A percentile compares a stretch with the other conserved stretches of the same genome.
These are phyloP conservation scores for Thymelicus acteon DNA, from an alignment of 2,888 invertebrate species.

Conservation along the genomic window DNA sequence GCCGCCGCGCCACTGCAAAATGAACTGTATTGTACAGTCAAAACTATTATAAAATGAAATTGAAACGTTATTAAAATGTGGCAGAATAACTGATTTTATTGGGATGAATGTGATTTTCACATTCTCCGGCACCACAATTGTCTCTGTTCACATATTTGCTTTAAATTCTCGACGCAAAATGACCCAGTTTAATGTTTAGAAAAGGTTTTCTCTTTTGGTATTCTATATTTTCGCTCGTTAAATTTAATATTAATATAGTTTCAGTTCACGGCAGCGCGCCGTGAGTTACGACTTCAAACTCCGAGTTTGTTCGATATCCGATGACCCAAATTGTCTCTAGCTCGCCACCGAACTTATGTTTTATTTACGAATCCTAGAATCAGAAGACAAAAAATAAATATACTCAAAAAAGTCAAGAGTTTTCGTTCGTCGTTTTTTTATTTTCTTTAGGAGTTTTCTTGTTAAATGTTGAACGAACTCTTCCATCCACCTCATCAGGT, in stretches of 20 bases:
- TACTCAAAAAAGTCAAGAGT: neutral
- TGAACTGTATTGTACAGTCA: neutral
- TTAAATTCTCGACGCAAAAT: constrained; percentile 35
- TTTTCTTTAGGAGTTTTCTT: constrained; percentile 31
- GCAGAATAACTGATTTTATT: constrained; percentile 27
- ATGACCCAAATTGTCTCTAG: constrained; percentile 11
- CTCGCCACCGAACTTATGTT: neutral
- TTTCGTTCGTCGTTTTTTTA: constrained; percentile 14
- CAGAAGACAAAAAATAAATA: neutral
- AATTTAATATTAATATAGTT: constrained; percentile 36
- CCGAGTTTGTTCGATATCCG: constrained; percentile 4
- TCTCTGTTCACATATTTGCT: constrained; percentile 37
- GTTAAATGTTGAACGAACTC: constrained; percentile 31
- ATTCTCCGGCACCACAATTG: constrained; percentile 26
- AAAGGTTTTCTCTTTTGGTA: constrained; percentile 32
- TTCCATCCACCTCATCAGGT: constrained; percentile 33
- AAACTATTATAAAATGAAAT: constrained; percentile 3
- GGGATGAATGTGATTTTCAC: constrained; percentile 32
- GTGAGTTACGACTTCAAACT: constrained; percentile 14
- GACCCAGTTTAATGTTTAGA: constrained; percentile 38
- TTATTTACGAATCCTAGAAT: neutral
- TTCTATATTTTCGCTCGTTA: constrained; percentile 34
- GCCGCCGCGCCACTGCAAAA: too few relatives aligned
- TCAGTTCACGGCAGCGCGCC: neutral
- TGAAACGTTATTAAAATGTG: constrained; percentile 17